A percentile compares a stretch with the other conserved stretches of the same genome.
Conservation (phyloP, 2,113 vertebrate genomes). For the Columbina picui region DNA sequence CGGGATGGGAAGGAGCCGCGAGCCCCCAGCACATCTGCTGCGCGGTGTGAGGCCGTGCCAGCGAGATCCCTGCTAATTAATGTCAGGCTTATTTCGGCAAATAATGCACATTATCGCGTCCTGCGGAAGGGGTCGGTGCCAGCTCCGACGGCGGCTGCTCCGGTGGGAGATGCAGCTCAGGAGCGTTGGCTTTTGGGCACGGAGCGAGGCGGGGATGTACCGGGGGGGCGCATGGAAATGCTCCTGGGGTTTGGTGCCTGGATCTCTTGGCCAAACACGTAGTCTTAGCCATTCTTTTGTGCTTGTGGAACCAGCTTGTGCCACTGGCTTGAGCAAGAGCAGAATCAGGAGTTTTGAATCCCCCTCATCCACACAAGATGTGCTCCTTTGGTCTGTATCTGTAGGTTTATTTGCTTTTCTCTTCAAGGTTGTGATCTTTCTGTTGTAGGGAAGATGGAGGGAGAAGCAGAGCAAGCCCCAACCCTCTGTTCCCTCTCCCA, state of each 20-base stretch:
- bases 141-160: background rate
- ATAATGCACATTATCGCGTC: constrained; percentile 57
- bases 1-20: constrained; percentile 57
- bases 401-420: background rate
- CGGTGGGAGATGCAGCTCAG: accelerated
- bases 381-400: background rate
- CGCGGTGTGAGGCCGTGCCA: constrained; percentile 30
- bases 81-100: constrained; percentile 69
- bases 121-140: constrained; percentile 34
- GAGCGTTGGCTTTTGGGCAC: background rate
- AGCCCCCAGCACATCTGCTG: constrained; percentile 59
- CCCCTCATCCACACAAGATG: accelerated
- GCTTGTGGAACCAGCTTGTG: background rate
- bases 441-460: accelerated
- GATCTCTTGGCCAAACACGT: accelerated
- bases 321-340: background rate
- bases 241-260: background rate
- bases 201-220: background rate
- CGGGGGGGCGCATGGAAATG: background rate
- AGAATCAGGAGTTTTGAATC: background rate
- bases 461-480: background rate
- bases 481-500: background rate
- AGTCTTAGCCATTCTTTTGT: accelerated
- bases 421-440: accelerated
- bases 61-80: constrained; percentile 67